Evolutionary conservation across 2,888 invertebrate species (phyloP), one percentile per base, ranked within the genome.

Genomic region (Pomacea canaliculata): DNA sequence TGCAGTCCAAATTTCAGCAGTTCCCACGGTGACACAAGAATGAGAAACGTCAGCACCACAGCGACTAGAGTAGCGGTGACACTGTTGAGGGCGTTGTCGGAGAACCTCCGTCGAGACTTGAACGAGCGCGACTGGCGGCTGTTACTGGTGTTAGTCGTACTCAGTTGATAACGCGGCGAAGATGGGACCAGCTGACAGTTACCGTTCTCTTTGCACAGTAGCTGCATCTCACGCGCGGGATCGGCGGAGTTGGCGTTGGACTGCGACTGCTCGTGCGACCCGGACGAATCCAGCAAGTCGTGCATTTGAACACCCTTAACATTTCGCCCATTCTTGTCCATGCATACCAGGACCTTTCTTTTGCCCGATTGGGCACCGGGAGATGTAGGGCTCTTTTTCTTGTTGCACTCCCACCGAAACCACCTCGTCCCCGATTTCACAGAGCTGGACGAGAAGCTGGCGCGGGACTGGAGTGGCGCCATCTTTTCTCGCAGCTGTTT

Each of bases 21-120:
- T 80, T 89, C 89, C 49, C 88, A 87, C 1, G 89, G 89, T 4
- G 88, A 88, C 18, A 89, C 89, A n/a, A 89, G 83, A 60, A 88
- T 83, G 1, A 89, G 83, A 76, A 89, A 89, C 71, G 89, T 80
- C 23, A 89, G 83, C n/a, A 89, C 86, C 49, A 89, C 87, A 0
- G 88, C 86, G 18, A 89, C 86, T 19, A 89, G 82, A 0, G 89
- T 89, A 18, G 89, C 89, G 1, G 89, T 89, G 12, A 89, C 88
- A 78, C 86, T 87, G 80, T 87, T 87, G 56, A 88, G 82, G 60
- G 88, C 88, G 78, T 82, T 85, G 77, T 88, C 88, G 46, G 86
- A 83, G 48, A 76, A 77, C 7, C 82, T 77, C n/a, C 69, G 62
- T 27, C 68, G 71, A 19, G 27, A 51, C 68, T 59, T 68, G 60